Evolutionary conservation across 2,888 invertebrate genomes (phyloP).

Genomic region (Polyommatus icarus): DNA sequence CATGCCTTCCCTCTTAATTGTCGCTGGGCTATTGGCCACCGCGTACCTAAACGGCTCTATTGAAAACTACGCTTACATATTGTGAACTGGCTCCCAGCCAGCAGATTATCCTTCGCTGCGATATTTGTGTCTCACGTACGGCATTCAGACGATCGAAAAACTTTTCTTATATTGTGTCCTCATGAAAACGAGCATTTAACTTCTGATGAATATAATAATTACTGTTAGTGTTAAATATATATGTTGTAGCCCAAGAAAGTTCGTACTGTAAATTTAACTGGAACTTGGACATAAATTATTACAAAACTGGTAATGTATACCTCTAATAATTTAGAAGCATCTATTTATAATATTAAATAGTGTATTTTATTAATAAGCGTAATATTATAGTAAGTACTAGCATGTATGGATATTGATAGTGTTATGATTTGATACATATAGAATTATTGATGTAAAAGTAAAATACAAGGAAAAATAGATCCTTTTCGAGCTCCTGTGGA

Average conservation of each 20-base stretch:
- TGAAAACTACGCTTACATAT: conserved; percentile 51
- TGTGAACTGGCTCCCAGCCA: conserved; percentile 73
- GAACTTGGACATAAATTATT: too few relatives aligned
- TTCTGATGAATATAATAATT: conserved; percentile 37
- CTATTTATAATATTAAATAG: background rate
- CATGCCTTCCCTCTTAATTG: conserved; percentile 41
- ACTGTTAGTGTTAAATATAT: too few relatives aligned
- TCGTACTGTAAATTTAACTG: background rate
- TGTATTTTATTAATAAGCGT: too few relatives aligned
- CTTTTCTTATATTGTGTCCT: conserved; percentile 76
- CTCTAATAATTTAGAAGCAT: background rate
- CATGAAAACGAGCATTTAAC: conserved; percentile 50
- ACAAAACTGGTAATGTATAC: background rate
- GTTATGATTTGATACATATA: background rate
- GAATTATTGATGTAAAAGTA: background rate
- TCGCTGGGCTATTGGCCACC: conserved; percentile 39
- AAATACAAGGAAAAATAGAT: background rate
- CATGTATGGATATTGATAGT: too few relatives aligned
- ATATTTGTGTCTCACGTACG: conserved; percentile 75
- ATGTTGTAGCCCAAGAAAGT: background rate
- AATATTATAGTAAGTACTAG: too few relatives aligned
- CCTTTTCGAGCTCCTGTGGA: background rate
- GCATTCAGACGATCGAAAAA: conserved; percentile 75
- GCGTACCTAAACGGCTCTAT: conserved; percentile 45
- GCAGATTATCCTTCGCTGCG: conserved; percentile 67